phyloP scores from a whole-genome alignment of 2,888 invertebrate genomes.

The Hermaeophaga mercurialis region DNA sequence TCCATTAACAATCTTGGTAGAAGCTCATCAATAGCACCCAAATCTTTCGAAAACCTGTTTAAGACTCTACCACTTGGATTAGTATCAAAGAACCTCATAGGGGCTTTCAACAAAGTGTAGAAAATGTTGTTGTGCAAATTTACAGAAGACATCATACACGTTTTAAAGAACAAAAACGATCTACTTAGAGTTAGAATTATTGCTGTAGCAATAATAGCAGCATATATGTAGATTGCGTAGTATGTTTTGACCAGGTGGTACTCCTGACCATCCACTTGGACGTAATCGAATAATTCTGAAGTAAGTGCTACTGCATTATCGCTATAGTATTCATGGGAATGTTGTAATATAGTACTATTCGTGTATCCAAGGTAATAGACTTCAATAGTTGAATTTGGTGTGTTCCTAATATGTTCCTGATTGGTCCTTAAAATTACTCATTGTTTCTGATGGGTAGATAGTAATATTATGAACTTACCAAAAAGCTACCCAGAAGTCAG shows the following conservation, averaged over 20 bases:
- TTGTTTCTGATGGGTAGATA: no score
- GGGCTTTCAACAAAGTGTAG: conserved; percentile 61
- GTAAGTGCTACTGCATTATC: no score
- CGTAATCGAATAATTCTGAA: conserved; percentile 21
- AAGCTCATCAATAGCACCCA: conserved; percentile 78
- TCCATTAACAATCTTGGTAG: conserved; percentile 70
- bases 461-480: no score
- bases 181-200: conserved; percentile 65
- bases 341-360: no score
- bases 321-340: no score
- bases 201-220: conserved; percentile 61
- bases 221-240: conserved; percentile 59
- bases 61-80: conserved; percentile 82
- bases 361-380: no score
- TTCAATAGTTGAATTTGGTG: no score
- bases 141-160: conserved; percentile 75
- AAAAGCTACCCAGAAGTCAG: conserved; percentile 51
- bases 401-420: no score
- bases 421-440: no score
- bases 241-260: conserved; percentile 35
- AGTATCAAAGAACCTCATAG: conserved; percentile 78
- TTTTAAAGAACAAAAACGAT: conserved; percentile 72
- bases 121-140: conserved; percentile 81
- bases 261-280: neutral
- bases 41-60: conserved; percentile 82